phyloP scores from a whole-genome alignment of 2,113 vertebrate genomes.

The Plotosus lineatus region DNA sequence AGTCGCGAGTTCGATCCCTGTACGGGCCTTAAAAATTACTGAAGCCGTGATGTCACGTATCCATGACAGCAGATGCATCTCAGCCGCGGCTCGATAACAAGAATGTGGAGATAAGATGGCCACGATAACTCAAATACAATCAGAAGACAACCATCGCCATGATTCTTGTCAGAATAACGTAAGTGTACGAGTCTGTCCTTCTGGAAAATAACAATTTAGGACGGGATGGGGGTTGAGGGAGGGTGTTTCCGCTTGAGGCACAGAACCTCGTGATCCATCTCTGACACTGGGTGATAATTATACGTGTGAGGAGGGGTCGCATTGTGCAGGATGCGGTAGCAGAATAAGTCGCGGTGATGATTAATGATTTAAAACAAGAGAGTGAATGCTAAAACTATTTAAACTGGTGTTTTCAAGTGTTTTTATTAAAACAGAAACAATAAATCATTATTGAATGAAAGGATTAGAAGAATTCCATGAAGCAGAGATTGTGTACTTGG shows the following conservation, averaged over 20 bases:
- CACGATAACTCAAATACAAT: background rate
- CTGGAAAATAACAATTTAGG: background rate
- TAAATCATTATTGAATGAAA: too few species aligned
- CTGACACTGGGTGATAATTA: background rate
- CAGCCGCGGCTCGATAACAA: slow-evolving; percentile 6
- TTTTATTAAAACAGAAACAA: too few species aligned
- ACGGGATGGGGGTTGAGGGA: too few species aligned
- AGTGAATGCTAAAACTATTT: background rate
- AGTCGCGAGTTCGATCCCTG: too few species aligned
- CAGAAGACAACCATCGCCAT: background rate
- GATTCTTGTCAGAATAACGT: background rate
- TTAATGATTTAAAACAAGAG: background rate
- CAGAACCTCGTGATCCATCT: background rate
- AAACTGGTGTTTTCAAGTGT: too few species aligned
- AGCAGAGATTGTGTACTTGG: too few species aligned
- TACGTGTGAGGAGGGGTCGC: background rate
- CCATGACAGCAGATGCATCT: too few species aligned
- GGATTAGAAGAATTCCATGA: too few species aligned
- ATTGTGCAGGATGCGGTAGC: background rate
- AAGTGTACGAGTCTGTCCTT: too few species aligned
- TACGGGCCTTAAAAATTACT: too few species aligned
- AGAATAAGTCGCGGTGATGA: background rate
- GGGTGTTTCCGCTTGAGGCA: too few species aligned
- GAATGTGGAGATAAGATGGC: slow-evolving; percentile 12
- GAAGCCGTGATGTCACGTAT: too few species aligned